Base-by-base conservation (phyloP, 2,888 invertebrate genomes). In the Epinotia demarniana region DNA sequence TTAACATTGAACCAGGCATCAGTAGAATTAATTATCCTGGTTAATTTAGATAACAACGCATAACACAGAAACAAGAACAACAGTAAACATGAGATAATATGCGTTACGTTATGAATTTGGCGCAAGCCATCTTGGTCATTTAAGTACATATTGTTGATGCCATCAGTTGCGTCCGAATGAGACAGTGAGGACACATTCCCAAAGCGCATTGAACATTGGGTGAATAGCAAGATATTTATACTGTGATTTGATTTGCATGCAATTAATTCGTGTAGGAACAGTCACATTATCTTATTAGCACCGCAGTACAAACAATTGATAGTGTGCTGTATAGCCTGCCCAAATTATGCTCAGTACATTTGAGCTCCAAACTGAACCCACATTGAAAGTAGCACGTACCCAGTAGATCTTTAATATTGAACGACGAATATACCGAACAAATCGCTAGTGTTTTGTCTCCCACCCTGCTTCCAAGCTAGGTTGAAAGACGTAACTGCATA, bases 1-100 rank as follows among this genome's bases (percentile, higher is more conserved):
- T 85, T 84, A 83, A 77, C 82, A 80, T 81, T 83, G 79, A 83
- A 75, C 71, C n/a, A 61, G 43, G 23, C 55, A 66, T 66, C 57
- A 19, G 53, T 58, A 66, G 55, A 67, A 62, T 67, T 72, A 62
- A 57, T 43, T 60, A 71, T 61, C 53, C 58, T 67, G 13, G 66
- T 60, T 43, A 60, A 64, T 55, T 67, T 62, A 68, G 57, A 63
- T 55, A 63, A 61, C 63, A 55, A 62, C 12, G 23, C 53, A 43
- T 49, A 67, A 67, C 58, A 39, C 9, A 55, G 39, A 13, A 12
- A 62, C 49, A 18, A 57, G 53, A 57, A 57, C 19, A 68, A 68
- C 23, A 43, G 58, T 68, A 19, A 46, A 68, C 23, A 57, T 43
- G 39, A 23, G 19, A 13, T 39, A 53, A 66, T 12, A 53, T 12